Percentiles rank a stretch among this genome's conserved stretches.
Conservation (phyloP, 2,888 invertebrate genomes). For the Apamea monoglypha region DNA sequence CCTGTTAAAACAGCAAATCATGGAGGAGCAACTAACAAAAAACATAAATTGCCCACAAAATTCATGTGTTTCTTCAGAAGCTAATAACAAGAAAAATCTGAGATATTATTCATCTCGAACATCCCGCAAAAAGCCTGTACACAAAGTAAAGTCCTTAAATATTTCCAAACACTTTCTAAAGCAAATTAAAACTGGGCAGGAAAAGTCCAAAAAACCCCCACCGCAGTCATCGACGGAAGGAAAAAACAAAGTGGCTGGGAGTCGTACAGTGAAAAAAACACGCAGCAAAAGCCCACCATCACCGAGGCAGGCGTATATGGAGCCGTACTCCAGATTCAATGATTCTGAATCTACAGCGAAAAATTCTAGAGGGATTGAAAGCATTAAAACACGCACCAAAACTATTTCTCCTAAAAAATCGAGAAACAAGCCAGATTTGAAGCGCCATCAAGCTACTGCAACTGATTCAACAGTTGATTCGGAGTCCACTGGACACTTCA, state of each 20-base stretch:
- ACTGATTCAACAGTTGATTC: slow-evolving; percentile 71
- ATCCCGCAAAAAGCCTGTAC: slow-evolving; percentile 75
- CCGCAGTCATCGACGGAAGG: slow-evolving; percentile 70
- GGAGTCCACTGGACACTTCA: slow-evolving; percentile 63
- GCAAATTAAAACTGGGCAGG: slow-evolving; percentile 54
- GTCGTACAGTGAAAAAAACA: slow-evolving; percentile 50
- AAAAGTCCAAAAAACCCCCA: slow-evolving; percentile 38
- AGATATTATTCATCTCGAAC: slow-evolving; percentile 55
- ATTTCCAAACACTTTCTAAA: slow-evolving; percentile 79
- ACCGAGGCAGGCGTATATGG: slow-evolving; percentile 65
- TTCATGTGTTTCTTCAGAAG: slow-evolving; percentile 26
- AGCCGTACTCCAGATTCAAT: slow-evolving; percentile 48
- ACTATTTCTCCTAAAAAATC: slow-evolving; percentile 4
- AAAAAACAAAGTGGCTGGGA: slow-evolving; percentile 47
- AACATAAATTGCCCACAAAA: slow-evolving; percentile 40
- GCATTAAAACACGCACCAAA: slow-evolving; percentile 18
- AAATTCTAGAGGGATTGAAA: slow-evolving; percentile 36
- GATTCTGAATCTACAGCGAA: slow-evolving; percentile 55
- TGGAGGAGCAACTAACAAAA: slow-evolving; percentile 67
- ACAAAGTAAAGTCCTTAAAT: slow-evolving; percentile 86
- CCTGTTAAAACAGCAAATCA: slow-evolving; percentile 77
- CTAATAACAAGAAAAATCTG: slow-evolving; percentile 34
- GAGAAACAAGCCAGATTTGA: slow-evolving; percentile 10
- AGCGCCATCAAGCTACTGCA: slow-evolving; percentile 57
- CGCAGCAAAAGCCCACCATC: slow-evolving; percentile 77